Evolutionary conservation across 1,140 invertebrate genomes (phyloP).

Genomic region (Chymomyza costata): DNA sequence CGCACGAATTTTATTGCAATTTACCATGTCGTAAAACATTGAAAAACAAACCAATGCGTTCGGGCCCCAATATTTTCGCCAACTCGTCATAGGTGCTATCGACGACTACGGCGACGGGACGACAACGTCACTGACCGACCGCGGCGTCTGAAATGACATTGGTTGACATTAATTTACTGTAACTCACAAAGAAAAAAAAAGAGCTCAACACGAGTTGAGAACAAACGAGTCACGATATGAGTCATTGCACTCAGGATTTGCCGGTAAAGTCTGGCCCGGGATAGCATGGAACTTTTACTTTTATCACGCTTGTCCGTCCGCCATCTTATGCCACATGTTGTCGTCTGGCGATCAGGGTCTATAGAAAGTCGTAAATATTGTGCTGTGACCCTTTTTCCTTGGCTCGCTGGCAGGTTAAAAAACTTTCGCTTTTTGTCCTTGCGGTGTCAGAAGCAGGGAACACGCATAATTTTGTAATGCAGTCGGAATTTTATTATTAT

Average conservation of each 20-base stretch:
- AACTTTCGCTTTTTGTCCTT: slow-evolving; percentile 35
- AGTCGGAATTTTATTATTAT: slow-evolving; percentile 32
- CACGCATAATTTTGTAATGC: slow-evolving; percentile 11
- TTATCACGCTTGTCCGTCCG: no score
- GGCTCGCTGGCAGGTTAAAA: slow-evolving; percentile 21
- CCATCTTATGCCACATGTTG: no score
- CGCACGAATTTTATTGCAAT: no score
- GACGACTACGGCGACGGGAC: slow-evolving; percentile 41
- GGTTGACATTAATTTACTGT: slow-evolving; percentile 25
- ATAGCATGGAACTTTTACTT: no score
- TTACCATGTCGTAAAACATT: no score
- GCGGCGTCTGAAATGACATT: slow-evolving; percentile 24
- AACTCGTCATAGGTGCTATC: no score
- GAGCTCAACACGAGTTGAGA: no score
- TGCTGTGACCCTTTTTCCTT: no score
- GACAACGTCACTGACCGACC: slow-evolving; percentile 50
- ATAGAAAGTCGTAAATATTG: no score
- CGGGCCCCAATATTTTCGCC: no score
- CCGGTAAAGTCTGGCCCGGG: slow-evolving; percentile 8
- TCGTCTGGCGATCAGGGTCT: no score
- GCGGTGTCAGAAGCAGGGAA: slow-evolving; percentile 17
- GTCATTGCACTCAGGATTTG: slow-evolving; percentile 58
- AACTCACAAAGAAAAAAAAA: slow-evolving; percentile 58
- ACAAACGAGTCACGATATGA: slow-evolving; percentile 68
- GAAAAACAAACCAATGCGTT: no score